Evolutionary conservation across 2,797 vertebrate species (phyloP).

Genomic region (Pyrocephalus nanus): DNA sequence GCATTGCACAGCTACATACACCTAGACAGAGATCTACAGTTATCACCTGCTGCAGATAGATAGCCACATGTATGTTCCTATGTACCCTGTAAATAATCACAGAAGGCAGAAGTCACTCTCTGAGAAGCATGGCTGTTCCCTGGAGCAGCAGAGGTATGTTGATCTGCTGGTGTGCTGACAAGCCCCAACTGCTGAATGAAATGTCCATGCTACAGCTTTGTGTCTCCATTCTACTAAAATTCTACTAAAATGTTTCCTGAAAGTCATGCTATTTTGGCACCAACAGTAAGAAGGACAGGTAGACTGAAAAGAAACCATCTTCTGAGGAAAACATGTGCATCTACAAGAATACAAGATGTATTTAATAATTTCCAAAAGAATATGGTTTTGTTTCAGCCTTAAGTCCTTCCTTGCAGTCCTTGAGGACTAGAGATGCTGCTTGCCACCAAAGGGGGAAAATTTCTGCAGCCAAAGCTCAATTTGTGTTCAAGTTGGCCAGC

Average conservation of each 20-base stretch:
- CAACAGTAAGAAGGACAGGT: background rate
- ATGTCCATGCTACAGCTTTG: fast-evolving
- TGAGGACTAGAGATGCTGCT: background rate
- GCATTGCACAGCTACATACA: background rate
- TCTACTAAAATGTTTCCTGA: background rate
- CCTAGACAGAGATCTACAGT: background rate
- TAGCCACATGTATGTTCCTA: background rate
- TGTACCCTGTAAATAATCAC: background rate
- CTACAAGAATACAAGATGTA: background rate
- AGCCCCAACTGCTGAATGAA: background rate
- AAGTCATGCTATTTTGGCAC: background rate
- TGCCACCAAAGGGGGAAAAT: background rate
- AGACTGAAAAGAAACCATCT: background rate
- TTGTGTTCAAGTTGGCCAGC: background rate
- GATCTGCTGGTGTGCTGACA: background rate
- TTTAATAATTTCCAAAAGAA: background rate
- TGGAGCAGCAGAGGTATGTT: background rate
- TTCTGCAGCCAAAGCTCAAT: background rate
- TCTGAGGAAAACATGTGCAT: background rate
- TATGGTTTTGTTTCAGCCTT: fast-evolving
- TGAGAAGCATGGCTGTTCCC: background rate
- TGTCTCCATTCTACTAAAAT: background rate
- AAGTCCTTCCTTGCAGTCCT: background rate
- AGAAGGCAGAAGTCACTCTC: background rate
- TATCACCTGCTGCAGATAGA: background rate